A percentile compares a stretch with the other conserved stretches of the same genome.
These are phyloP conservation scores for Drosophila antonietae DNA, from an alignment of 2,888 invertebrate genomes.

Conservation along the genomic window DNA sequence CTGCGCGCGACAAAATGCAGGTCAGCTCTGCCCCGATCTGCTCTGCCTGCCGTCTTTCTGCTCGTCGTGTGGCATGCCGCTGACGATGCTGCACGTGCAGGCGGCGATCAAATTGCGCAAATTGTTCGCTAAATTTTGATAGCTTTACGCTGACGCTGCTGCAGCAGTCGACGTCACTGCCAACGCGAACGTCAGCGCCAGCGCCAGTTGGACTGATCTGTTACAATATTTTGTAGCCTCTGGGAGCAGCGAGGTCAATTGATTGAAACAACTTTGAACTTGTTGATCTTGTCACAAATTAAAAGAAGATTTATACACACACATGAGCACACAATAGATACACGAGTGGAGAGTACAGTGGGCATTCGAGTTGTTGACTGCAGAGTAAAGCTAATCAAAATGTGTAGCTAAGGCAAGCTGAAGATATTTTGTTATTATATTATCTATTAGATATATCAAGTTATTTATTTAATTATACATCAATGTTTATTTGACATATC, in stretches of 20 bases:
- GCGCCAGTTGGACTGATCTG: conserved; percentile 69
- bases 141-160: conserved; percentile 10
- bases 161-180: conserved; percentile 16
- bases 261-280: conserved; percentile 85
- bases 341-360: conserved; percentile 50
- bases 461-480: not conserved
- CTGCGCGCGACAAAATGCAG: conserved; percentile 69
- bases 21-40: conserved; percentile 53
- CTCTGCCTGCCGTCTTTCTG: not conserved
- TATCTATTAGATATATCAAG: not conserved
- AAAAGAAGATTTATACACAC: conserved; percentile 83
- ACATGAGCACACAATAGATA: conserved; percentile 26
- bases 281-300: conserved; percentile 85
- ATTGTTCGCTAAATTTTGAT: conserved; percentile 40
- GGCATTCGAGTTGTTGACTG: not conserved
- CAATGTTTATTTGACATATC: not conserved
- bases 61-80: conserved; percentile 19
- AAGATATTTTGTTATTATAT: not conserved
- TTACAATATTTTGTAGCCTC: conserved; percentile 79
- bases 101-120: conserved; percentile 52
- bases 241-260: conserved; percentile 84
- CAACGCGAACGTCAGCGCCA: conserved; percentile 21
- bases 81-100: conserved; percentile 52
- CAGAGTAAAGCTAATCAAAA: not conserved
- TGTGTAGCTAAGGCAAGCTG: not conserved